phyloP scores from a whole-genome alignment of 2,797 vertebrate species.

The Platyrinchus mystaceus region DNA sequence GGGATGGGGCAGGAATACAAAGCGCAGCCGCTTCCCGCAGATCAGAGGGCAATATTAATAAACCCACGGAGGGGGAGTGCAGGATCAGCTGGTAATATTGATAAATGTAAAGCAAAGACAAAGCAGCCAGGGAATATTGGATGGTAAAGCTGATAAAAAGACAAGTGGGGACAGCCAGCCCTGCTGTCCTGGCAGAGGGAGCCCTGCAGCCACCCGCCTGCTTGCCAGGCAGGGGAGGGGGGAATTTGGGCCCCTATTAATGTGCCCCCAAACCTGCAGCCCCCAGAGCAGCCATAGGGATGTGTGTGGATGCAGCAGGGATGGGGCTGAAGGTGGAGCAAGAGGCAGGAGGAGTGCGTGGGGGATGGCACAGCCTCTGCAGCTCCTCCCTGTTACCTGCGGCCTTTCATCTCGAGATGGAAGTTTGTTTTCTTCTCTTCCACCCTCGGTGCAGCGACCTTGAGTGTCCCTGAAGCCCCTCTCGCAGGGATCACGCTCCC shows the following conservation, averaged over 20 bases:
- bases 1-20: conserved; percentile 76
- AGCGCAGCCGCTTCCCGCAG: conserved; percentile 64
- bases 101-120: conserved; percentile 78
- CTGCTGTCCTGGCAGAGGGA: accelerated
- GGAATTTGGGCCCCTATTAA: neutral
- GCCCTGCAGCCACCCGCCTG: neutral
- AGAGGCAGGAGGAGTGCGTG: neutral
- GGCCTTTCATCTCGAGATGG: neutral
- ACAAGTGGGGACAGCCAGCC: neutral
- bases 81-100: conserved; percentile 69
- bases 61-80: conserved; percentile 56
- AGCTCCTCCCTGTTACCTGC: neutral
- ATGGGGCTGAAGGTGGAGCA: neutral
- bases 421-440: neutral
- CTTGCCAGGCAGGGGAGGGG: neutral
- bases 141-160: conserved; percentile 64
- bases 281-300: neutral
- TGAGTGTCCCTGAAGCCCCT: neutral
- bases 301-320: no score
- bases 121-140: conserved; percentile 64
- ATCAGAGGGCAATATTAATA: conserved; percentile 84
- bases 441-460: neutral
- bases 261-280: neutral
- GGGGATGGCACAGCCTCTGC: accelerated
- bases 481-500: neutral